Conservation (phyloP, 2,797 vertebrate species). For the Psittacula echo region DNA sequence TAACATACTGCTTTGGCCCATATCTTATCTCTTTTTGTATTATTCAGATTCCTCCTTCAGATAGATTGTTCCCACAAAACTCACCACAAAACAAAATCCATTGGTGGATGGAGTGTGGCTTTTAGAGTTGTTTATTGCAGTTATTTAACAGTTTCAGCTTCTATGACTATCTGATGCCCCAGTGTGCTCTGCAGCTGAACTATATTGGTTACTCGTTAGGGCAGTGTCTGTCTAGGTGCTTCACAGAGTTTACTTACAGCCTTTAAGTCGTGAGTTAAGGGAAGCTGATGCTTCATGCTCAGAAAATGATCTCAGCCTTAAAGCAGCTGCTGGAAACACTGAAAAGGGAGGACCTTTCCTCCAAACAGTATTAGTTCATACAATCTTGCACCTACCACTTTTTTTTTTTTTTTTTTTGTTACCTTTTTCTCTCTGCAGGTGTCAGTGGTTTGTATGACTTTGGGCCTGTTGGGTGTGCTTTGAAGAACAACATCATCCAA, state of each 20-base stretch:
- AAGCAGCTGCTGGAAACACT: background rate
- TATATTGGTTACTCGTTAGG: background rate
- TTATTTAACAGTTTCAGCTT: background rate
- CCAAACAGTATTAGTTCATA: background rate
- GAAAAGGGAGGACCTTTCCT: background rate
- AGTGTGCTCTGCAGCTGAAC: background rate
- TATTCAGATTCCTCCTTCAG: background rate
- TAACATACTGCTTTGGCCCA: background rate
- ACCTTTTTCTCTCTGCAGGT: conserved; percentile 75
- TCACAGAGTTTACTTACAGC: background rate
- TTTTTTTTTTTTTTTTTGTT: background rate
- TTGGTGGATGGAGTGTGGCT: background rate
- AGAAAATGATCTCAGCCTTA: background rate
- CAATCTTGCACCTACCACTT: background rate
- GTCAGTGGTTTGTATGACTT: conserved; percentile 98
- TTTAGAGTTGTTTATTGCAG: background rate
- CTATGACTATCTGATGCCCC: background rate
- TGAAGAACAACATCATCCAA: conserved; percentile 98
- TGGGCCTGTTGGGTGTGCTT: conserved; percentile 94
- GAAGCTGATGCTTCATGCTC: background rate
- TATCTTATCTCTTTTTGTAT: background rate
- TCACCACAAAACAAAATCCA: background rate
- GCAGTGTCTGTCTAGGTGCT: background rate
- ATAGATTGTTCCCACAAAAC: background rate
- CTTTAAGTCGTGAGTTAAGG: background rate